Evolutionary conservation across 2,888 invertebrate species (phyloP), one percentile per base, ranked within the genome.

Genomic region (Psylliodes chrysocephalus): DNA sequence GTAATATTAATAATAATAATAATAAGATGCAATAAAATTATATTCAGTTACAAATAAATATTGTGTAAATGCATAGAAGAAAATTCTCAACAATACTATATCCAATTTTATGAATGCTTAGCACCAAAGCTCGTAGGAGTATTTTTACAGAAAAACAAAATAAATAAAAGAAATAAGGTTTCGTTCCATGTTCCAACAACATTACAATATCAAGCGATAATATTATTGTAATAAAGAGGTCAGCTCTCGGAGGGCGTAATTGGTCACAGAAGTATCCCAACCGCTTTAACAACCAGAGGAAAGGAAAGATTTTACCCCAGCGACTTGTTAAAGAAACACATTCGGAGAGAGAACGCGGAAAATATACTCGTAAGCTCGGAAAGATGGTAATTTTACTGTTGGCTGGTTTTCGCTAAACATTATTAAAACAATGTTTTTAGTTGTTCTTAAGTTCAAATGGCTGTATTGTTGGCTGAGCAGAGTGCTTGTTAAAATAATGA

Each of bases 281-380:
- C 70, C 70, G 69, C 67, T 75, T 72, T 67, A 72, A 71, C 72
- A 72, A 71, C 66, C 70, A 68, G 66, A 64, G 65, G 65, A 64
- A 66, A 68, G 73, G 71, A 73, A 72, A 73, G 73, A 75, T 75
- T 75, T 72, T 60, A 73, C 74, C 75, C 73, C 62, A 67, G 75
- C 69, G 73, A 67, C 70, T 66, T 63, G 71, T 73, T 73, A 71
- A 60, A 59, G 66, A 66, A 66, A 55, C 64, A 63, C 61, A 68
- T 69, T 67, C 67, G 46, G 63, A 57, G 60, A 67, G 64, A 63
- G 65, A 60, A 68, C 60, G 42, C 46, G 55, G 53, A 22, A 47
- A 57, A 57, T 57, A 22, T 46, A 47, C 57, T 38, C 18, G 25
- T 47, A 57, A 57, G 35, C 47, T 22, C 15, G 35, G 57, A 57